Conservation (phyloP, 2,113 vertebrate genomes). For the Dryoscopus gambensis region DNA sequence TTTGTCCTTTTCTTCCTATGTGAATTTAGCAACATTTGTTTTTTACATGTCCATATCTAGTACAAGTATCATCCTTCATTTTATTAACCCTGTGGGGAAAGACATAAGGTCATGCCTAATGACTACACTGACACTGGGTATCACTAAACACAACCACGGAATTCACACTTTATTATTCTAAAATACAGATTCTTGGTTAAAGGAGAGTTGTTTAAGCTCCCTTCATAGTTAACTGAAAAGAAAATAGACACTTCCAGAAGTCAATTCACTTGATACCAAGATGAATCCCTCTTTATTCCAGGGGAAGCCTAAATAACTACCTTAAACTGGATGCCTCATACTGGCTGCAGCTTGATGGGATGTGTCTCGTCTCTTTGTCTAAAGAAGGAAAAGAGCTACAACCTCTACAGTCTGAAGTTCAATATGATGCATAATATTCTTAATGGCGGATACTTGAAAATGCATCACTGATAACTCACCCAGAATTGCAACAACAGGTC, state of each 20-base stretch:
- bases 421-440: not conserved
- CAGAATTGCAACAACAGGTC: conserved; percentile 14
- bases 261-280: not conserved
- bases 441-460: not conserved
- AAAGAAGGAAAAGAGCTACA: not conserved
- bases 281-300: not conserved
- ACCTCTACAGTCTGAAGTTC: not conserved
- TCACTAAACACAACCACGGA: not conserved
- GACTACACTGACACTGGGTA: not conserved
- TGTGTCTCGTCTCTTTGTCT: not conserved
- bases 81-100: not conserved
- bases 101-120: not conserved
- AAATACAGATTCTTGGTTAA: not conserved
- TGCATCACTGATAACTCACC: not conserved
- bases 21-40: not conserved
- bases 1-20: not conserved
- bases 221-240: not conserved
- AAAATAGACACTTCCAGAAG: not conserved
- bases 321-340: not conserved
- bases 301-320: not conserved
- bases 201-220: not conserved
- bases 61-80: not conserved
- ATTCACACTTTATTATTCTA: not conserved
- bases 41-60: not conserved
- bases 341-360: not conserved